Conservation (phyloP, 2,113 vertebrate species). For the Piprites chloris region DNA sequence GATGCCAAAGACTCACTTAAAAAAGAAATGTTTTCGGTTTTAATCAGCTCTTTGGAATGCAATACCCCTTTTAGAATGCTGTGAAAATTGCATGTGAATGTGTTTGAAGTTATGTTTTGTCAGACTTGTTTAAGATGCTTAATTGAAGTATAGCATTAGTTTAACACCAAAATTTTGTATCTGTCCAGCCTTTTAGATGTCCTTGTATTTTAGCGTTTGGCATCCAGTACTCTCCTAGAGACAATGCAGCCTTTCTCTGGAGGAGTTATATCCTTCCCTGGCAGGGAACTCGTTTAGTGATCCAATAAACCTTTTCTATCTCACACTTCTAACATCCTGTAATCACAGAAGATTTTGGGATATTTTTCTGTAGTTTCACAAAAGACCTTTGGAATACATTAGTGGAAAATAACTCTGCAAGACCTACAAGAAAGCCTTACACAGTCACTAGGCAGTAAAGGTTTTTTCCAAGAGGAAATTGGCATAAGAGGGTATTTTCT, state of each 20-base stretch:
- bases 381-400: constrained; percentile 41
- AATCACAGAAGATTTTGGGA: constrained; percentile 47
- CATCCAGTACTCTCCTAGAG: neutral
- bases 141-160: neutral
- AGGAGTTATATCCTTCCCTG: constrained; percentile 46
- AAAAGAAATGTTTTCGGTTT: neutral
- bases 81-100: neutral
- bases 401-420: constrained; percentile 3
- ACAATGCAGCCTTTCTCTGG: constrained; percentile 31
- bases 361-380: constrained; percentile 51
- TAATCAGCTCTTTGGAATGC: neutral
- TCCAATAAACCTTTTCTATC: constrained; percentile 59
- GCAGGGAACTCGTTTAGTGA: neutral
- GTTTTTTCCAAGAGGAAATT: constrained; percentile 8
- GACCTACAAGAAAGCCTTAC: constrained; percentile 36
- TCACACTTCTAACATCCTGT: constrained; percentile 59
- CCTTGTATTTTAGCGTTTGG: constrained; percentile 31
- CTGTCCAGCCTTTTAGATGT: neutral
- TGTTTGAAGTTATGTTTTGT: neutral
- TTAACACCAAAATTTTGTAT: neutral
- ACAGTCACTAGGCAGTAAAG: neutral
- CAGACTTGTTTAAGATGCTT: neutral
- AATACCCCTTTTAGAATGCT: neutral
- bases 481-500: neutral
- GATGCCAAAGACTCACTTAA: neutral